These are phyloP conservation scores for Haliclona indistincta DNA, from an alignment of 37 sponge, comb jelly and placozoan genomes.

Conservation along the genomic window DNA sequence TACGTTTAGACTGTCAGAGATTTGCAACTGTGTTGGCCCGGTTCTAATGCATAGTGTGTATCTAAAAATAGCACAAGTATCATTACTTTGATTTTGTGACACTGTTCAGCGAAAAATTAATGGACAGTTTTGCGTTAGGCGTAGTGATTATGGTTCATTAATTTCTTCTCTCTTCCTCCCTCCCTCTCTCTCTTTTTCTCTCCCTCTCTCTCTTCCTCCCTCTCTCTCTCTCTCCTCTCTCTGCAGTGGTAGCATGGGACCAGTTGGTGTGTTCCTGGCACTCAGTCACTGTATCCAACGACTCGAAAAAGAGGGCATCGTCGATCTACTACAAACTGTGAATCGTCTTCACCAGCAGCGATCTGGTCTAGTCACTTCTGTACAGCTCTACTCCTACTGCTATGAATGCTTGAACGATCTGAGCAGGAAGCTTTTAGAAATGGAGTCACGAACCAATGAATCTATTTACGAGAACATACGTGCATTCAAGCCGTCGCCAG, in stretches of 20 bases:
- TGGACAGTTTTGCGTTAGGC: no score
- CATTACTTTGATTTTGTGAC: no score
- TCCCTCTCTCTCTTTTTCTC: no score
- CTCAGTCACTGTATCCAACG: conserved; percentile 64
- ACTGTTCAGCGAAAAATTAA: no score
- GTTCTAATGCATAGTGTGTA: no score
- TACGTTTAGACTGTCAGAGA: no score
- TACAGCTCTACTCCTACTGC: conserved; percentile 48
- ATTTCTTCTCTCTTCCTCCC: no score
- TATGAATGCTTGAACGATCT: conserved; percentile 64
- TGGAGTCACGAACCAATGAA: neutral
- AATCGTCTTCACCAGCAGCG: conserved; percentile 49
- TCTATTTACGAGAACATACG: conserved; percentile 13
- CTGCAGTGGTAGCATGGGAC: conserved; percentile 55
- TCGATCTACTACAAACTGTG: conserved; percentile 71
- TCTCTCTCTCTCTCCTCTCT: neutral
- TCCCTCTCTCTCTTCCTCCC: no score
- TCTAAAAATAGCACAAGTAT: no score
- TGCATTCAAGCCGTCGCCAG: no score
- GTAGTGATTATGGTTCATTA: no score
- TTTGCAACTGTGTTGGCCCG: no score
- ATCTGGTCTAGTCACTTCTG: conserved; percentile 43
- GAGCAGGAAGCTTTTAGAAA: neutral
- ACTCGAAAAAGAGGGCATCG: conserved; percentile 42
- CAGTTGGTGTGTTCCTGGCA: conserved; percentile 56